Conservation (phyloP, 2,888 invertebrate species). For the Amphipyra tragopoginis region DNA sequence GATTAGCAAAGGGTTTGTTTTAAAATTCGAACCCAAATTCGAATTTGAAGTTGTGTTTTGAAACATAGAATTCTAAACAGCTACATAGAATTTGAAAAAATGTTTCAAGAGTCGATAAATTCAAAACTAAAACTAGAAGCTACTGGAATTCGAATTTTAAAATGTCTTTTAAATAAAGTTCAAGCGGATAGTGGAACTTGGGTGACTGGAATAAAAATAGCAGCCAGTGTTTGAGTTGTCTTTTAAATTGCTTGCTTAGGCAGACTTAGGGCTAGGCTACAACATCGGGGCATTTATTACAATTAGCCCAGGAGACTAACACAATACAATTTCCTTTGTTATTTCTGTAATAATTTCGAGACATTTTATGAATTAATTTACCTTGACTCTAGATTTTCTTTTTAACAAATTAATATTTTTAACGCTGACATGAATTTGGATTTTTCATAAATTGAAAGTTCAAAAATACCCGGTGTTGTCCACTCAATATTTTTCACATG, state of each 20-base stretch:
- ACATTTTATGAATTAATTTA: conserved; percentile 28
- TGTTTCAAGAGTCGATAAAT: background rate
- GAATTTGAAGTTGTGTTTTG: too few relatives aligned
- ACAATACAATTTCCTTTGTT: conserved; percentile 42
- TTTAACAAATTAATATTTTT: conserved; percentile 6
- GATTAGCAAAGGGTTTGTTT: conserved; percentile 5
- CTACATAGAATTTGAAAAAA: too few relatives aligned
- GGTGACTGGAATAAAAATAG: conserved; percentile 50
- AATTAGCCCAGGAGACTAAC: conserved; percentile 40
- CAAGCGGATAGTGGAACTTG: conserved; percentile 43
- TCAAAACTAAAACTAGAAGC: conserved; percentile 22
- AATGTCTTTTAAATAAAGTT: conserved; percentile 49
- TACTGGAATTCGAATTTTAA: conserved; percentile 43
- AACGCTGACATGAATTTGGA: conserved; percentile 18
- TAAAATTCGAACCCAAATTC: conserved; percentile 22
- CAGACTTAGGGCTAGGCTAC: conserved; percentile 40
- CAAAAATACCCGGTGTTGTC: conserved; percentile 32
- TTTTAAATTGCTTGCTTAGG: conserved; percentile 54
- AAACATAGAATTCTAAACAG: too few relatives aligned
- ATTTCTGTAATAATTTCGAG: conserved; percentile 22
- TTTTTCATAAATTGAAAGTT: conserved; percentile 20
- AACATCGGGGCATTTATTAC: conserved; percentile 44
- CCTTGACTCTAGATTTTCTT: conserved; percentile 2
- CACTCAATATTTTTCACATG: conserved; percentile 60
- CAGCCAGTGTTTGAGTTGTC: conserved; percentile 51